Evolutionary conservation across 2,888 invertebrate species (phyloP).

Genomic region (Rhopalosiphum nymphaeae): DNA sequence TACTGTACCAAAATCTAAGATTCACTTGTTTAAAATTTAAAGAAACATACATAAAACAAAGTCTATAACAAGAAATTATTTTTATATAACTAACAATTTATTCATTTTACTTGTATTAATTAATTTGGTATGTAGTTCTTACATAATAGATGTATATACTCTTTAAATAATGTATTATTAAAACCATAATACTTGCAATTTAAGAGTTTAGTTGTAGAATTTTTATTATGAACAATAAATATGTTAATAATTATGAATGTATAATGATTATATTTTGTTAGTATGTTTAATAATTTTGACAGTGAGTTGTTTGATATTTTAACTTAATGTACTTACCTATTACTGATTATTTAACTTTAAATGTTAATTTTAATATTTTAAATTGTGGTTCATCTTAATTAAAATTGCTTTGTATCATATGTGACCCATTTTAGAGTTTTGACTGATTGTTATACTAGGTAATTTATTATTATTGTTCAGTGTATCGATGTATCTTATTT

Average conservation of each 20-base stretch:
- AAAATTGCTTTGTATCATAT: not conserved
- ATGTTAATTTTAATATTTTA: not conserved
- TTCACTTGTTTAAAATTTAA: not conserved
- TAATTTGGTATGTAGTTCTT: not conserved
- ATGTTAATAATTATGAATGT: not conserved
- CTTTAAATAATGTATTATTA: not conserved
- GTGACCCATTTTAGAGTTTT: not conserved
- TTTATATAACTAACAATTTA: not conserved
- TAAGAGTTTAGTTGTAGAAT: not conserved
- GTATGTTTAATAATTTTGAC: not conserved
- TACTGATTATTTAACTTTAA: not conserved
- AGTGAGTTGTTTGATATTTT: not conserved
- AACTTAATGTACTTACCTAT: not conserved
- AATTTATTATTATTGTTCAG: not conserved
- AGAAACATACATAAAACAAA: not conserved
- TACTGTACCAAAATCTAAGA: not conserved
- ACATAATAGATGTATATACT: not conserved
- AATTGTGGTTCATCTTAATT: not conserved
- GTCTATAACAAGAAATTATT: not conserved
- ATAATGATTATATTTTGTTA: not conserved
- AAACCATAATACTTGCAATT: not conserved
- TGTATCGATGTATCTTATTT: not conserved
- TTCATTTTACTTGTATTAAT: not conserved
- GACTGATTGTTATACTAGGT: not conserved
- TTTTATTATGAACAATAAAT: slow-evolving; percentile 2